Evolutionary conservation across 2,797 vertebrate species (phyloP).

Genomic region (Paguma larvata): DNA sequence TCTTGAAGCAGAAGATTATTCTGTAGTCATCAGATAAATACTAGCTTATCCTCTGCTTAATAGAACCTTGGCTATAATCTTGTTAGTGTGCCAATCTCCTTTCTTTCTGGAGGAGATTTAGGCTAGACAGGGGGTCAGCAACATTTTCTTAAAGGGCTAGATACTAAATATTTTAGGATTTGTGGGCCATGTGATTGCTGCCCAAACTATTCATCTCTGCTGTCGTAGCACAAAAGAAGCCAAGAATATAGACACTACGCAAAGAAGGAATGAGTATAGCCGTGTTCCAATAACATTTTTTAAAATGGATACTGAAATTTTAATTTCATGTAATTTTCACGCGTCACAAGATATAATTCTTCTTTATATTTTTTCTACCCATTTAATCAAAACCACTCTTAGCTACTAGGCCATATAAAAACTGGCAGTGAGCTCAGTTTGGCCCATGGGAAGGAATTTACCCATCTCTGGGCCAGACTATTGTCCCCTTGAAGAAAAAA

Average conservation of each 20-base stretch:
- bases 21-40: background rate
- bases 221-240: background rate
- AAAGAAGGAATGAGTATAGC: background rate
- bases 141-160: constrained; percentile 10
- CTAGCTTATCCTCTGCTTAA: background rate
- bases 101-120: background rate
- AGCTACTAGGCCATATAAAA: background rate
- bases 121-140: background rate
- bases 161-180: background rate
- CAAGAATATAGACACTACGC: background rate
- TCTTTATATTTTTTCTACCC: background rate
- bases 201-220: background rate
- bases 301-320: background rate
- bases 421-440: background rate
- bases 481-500: background rate
- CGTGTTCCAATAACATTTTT: background rate
- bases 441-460: background rate
- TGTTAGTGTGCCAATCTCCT: background rate
- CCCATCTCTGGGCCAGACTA: background rate
- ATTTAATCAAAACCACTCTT: constrained; percentile 42
- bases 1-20: constrained; percentile 1
- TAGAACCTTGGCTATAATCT: background rate
- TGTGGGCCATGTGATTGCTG: background rate
- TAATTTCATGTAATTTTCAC: background rate
- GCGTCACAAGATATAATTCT: background rate